Evolutionary conservation across 2,113 vertebrate species (phyloP).

Genomic region (Thamnophis sirtalis): DNA sequence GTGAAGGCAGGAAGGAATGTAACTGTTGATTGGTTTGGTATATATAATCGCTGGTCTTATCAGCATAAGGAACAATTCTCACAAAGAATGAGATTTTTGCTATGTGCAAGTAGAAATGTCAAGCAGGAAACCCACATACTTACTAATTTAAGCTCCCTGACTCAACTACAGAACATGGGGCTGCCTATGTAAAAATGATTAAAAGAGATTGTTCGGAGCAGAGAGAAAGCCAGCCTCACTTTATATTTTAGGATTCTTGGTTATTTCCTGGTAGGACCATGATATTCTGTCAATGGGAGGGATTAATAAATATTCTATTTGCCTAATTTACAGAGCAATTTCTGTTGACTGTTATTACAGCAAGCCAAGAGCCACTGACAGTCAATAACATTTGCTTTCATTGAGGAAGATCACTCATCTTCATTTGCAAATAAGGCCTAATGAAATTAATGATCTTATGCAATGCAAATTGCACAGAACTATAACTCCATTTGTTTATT

Average conservation of each 20-base stretch:
- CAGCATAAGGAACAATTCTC: neutral
- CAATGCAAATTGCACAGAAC: conserved; percentile 39
- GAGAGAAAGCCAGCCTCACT: neutral
- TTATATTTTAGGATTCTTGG: neutral
- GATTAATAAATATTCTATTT: conserved; percentile 21
- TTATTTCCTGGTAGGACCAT: neutral
- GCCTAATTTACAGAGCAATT: neutral
- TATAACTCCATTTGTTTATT: neutral
- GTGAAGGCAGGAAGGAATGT: neutral
- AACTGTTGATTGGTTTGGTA: neutral
- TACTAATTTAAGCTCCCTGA: neutral
- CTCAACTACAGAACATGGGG: neutral
- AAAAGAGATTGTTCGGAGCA: neutral
- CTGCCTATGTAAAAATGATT: neutral
- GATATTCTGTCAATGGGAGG: neutral
- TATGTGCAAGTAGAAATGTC: neutral
- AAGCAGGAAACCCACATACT: neutral
- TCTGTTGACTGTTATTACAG: conserved; percentile 26
- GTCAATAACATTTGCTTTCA: neutral
- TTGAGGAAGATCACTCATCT: neutral
- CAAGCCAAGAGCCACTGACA: conserved; percentile 26
- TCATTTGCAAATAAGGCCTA: conserved; percentile 37
- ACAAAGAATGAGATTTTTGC: neutral
- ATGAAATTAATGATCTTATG: conserved; percentile 19
- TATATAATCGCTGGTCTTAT: neutral